phyloP scores from a whole-genome alignment of 2,888 invertebrate genomes.

The Choreutis nemorana region DNA sequence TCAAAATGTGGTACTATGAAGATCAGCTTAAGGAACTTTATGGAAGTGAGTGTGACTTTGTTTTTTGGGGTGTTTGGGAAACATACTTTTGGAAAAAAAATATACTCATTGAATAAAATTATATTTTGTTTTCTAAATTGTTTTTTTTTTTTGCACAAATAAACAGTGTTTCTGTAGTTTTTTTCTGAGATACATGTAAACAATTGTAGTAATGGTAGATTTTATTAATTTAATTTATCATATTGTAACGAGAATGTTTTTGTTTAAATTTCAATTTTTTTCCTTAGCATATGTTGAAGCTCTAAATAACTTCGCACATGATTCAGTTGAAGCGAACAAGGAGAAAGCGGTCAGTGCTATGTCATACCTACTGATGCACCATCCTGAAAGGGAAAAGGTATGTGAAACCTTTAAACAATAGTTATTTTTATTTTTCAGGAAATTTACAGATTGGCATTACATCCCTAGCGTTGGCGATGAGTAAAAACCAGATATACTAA shows the following conservation, averaged over 20 bases:
- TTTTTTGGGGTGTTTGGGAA: not conserved
- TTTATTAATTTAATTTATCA: no score
- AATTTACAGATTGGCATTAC: no score
- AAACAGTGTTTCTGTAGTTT: no score
- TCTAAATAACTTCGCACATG: slow-evolving; percentile 77
- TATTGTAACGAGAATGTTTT: no score
- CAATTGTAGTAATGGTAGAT: no score
- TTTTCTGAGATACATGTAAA: not conserved
- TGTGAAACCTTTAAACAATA: slow-evolving; percentile 5
- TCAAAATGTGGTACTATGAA: slow-evolving; percentile 89
- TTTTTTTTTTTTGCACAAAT: no score
- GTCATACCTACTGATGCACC: slow-evolving; percentile 77
- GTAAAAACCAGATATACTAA: no score
- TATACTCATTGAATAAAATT: no score
- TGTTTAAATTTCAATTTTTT: no score
- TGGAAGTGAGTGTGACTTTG: slow-evolving; percentile 47
- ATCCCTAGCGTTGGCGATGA: no score
- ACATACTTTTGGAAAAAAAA: not conserved
- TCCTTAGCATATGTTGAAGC: slow-evolving; percentile 71
- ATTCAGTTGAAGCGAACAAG: slow-evolving; percentile 81
- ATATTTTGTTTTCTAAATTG: no score
- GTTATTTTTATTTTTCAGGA: no score
- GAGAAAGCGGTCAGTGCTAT: slow-evolving; percentile 80
- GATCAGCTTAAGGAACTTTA: slow-evolving; percentile 84
- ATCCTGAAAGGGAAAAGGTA: slow-evolving; percentile 88